phyloP scores from a whole-genome alignment of 1,140 invertebrate species.

The Scylla paramamosain region DNA sequence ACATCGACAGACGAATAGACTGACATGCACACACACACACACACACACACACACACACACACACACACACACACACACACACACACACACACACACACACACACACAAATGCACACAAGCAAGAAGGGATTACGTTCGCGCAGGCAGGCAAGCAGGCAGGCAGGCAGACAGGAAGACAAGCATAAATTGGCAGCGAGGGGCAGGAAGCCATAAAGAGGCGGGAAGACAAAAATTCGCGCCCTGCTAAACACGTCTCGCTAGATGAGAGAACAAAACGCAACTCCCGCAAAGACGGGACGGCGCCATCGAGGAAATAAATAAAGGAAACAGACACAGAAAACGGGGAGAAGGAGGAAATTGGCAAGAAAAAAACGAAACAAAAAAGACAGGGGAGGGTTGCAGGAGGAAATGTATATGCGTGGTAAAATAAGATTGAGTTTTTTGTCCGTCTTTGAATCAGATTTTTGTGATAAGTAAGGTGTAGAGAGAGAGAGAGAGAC shows the following conservation, averaged over 20 bases:
- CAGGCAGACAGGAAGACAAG: background rate
- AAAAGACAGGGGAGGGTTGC: background rate
- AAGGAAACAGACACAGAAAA: background rate
- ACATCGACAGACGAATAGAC: background rate
- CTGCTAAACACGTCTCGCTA: background rate
- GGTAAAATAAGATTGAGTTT: too few species aligned
- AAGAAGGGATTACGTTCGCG: too few species aligned
- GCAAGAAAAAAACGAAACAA: background rate
- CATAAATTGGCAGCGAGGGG: background rate
- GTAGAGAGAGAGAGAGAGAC: too few species aligned
- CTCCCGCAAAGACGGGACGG: background rate
- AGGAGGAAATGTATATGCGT: background rate
- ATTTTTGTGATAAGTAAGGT: too few species aligned
- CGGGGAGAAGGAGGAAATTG: background rate
- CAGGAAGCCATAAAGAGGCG: background rate
- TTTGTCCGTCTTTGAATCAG: too few species aligned
- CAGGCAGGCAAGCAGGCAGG: background rate
- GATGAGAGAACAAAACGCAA: background rate
- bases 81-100: too few species aligned
- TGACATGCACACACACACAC: too few species aligned
- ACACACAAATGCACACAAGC: too few species aligned
- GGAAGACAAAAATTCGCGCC: background rate
- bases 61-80: conserved; percentile 1
- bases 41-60: background rate
- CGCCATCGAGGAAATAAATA: background rate